phyloP scores from a whole-genome alignment of 2,113 vertebrate genomes.

The Stegostoma tigrinum region DNA sequence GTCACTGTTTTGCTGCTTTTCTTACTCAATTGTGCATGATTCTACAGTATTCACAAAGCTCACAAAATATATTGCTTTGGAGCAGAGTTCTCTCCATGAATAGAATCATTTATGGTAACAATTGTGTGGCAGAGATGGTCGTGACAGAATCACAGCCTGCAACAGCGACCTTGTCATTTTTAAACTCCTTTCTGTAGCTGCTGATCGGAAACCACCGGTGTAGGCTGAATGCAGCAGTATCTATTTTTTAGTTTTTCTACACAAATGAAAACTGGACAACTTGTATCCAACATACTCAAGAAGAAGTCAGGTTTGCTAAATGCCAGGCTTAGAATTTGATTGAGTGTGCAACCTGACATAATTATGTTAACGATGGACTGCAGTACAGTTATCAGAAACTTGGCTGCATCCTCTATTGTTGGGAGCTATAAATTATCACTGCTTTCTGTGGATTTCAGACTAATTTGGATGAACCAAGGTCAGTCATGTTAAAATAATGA shows the following conservation, averaged over 20 bases:
- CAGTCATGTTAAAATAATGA: neutral
- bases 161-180: neutral
- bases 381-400: neutral
- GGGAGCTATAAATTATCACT: neutral
- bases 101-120: neutral
- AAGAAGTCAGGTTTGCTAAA: neutral
- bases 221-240: neutral
- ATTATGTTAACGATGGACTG: neutral
- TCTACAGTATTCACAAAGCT: neutral
- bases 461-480: neutral
- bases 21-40: neutral
- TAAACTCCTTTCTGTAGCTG: neutral
- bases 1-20: neutral
- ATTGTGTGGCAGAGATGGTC: neutral
- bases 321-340: neutral
- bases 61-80: neutral
- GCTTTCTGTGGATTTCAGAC: neutral
- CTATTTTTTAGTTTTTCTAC: neutral
- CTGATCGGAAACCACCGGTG: neutral
- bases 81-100: neutral
- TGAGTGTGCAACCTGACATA: neutral
- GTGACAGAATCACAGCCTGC: neutral
- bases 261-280: neutral
- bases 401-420: neutral
- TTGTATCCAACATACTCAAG: neutral